Base-by-base conservation (phyloP, 2,113 vertebrate genomes). In the Melanostigma gelatinosum region DNA sequence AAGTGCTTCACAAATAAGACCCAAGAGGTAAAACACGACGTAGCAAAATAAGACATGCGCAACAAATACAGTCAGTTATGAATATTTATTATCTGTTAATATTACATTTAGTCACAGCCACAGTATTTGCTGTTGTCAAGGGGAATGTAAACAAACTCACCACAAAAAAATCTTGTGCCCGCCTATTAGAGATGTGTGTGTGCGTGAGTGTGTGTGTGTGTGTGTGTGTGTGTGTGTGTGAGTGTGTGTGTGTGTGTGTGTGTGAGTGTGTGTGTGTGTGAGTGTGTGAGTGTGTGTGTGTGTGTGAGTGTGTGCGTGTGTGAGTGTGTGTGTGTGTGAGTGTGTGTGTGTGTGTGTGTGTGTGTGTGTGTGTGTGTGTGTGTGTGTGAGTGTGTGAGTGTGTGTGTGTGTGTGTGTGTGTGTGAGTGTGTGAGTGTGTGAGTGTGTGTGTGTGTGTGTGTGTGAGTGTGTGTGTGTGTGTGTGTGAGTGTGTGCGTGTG, bases 111-210 rank as follows among this genome's bases (percentile, higher is more conserved):
- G 32, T 58, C 70, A 44, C 1, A 42, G 27, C 9, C 27, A 7
- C 61, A 12, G 27, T 36, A 4, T 15, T 1, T 38, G 9, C 15
- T 64, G 24, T 27, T 18, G 75, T 58, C 12, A 20, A 18, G n/a
- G 22, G 70, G 57, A 4, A 50, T 24, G 32, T 61, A 69, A 65
- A 85, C 76, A 68, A 75, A 57, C 34, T 6, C 9, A 18, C 27
- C 40, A 50, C 6, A 32, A 42, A 64, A 36, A 75, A 74, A 24
- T 63, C 50, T 42, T 8, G 29, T 79, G 84, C 75, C 77, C 22
- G 62, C 80, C 75, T 87, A 74, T 77, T 82, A 80, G 65, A 64
- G 77, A 67, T 24, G 24, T 29, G 20, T 52, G 48, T 52, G 48
- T 50, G 48, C 22, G 46, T 6, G 46, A 7, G 16, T 44, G 42